Percentiles rank a stretch among this genome's conserved stretches.
phyloP scores from a whole-genome alignment of 2,888 invertebrate genomes.

The Nomada flava region DNA sequence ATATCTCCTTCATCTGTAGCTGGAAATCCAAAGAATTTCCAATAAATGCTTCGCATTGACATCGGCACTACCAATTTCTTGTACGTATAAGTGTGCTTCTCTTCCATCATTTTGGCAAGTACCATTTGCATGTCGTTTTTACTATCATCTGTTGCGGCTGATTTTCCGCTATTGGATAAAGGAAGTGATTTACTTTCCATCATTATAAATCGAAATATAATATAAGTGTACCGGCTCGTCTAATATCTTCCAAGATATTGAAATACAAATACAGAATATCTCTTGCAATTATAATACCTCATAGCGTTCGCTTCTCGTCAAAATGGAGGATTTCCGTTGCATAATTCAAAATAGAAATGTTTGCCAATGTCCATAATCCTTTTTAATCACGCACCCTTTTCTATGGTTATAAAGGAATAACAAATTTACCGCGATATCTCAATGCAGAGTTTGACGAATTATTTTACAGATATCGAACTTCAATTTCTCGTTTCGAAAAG shows the following conservation, averaged over 20 bases:
- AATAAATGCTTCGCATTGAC: slow-evolving; percentile 85
- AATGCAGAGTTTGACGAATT: slow-evolving; percentile 76
- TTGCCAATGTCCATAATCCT: slow-evolving; percentile 21
- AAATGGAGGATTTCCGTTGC: slow-evolving; percentile 69
- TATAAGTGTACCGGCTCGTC: slow-evolving; percentile 52
- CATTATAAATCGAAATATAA: slow-evolving; percentile 51
- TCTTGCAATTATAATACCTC: slow-evolving; percentile 37
- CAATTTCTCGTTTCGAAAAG: slow-evolving; percentile 80
- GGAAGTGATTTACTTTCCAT: slow-evolving; percentile 64
- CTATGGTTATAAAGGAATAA: slow-evolving; percentile 53
- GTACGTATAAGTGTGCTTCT: slow-evolving; percentile 83
- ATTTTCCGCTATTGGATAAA: slow-evolving; percentile 53
- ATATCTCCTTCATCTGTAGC: slow-evolving; percentile 84
- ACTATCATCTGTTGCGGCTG: slow-evolving; percentile 49
- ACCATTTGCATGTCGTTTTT: slow-evolving; percentile 75
- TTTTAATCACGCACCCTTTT: slow-evolving; percentile 1
- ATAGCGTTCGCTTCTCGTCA: slow-evolving; percentile 62
- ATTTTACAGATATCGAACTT: slow-evolving; percentile 82
- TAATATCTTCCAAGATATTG: slow-evolving; percentile 29
- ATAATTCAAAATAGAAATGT: slow-evolving; percentile 62
- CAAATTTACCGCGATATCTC: slow-evolving; percentile 79
- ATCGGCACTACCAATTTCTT: slow-evolving; percentile 85
- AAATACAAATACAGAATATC: slow-evolving; percentile 40
- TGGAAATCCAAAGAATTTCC: slow-evolving; percentile 86
- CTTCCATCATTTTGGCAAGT: slow-evolving; percentile 82